phyloP scores from a whole-genome alignment of 2,113 vertebrate species.

The Anser cygnoides region DNA sequence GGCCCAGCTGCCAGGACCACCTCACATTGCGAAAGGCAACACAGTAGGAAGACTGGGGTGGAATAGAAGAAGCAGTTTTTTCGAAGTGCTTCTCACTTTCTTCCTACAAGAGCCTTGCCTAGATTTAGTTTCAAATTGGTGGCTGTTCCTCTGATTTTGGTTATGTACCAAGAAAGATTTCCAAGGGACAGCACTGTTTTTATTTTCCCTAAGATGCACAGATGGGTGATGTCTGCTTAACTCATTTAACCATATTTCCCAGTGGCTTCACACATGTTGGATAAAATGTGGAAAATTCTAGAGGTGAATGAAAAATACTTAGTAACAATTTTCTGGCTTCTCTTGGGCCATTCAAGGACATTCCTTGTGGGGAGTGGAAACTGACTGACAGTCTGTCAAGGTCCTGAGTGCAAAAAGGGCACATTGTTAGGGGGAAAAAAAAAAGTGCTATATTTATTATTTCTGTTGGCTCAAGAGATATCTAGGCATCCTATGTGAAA shows the following conservation, averaged over 20 bases:
- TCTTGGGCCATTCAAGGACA: slow-evolving; percentile 36
- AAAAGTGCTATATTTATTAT: background rate
- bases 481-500: slow-evolving; percentile 24
- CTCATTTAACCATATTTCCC: slow-evolving; percentile 71
- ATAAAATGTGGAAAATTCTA: slow-evolving; percentile 67
- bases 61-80: background rate
- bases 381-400: slow-evolving; percentile 16
- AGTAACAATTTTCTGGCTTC: slow-evolving; percentile 29
- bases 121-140: slow-evolving; percentile 25
- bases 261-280: slow-evolving; percentile 68
- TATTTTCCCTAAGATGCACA: slow-evolving; percentile 69
- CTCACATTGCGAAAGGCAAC: background rate
- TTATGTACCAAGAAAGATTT: slow-evolving; percentile 69
- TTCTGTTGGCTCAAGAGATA: slow-evolving; percentile 37
- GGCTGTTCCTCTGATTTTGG: slow-evolving; percentile 56
- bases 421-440: background rate
- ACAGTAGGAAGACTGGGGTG: background rate
- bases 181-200: slow-evolving; percentile 66
- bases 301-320: slow-evolving; percentile 47
- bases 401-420: background rate
- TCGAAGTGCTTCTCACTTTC: background rate
- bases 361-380: background rate
- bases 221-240: slow-evolving; percentile 72
- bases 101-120: background rate
- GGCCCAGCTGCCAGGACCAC: background rate